Evolutionary conservation across 2,113 vertebrate genomes (phyloP).

Genomic region (Otis tarda): DNA sequence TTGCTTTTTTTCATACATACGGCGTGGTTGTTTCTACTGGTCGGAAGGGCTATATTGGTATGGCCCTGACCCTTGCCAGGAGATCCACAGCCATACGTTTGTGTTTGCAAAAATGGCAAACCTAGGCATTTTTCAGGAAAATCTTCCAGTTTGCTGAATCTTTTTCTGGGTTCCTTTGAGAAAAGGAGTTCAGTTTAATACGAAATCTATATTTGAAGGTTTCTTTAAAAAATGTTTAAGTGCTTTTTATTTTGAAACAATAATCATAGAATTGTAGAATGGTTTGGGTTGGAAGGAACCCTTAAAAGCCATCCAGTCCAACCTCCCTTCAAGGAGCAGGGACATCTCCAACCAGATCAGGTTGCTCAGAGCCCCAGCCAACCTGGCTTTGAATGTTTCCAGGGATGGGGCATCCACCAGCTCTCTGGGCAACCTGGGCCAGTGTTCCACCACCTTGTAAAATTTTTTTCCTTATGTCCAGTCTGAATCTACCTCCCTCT

Average conservation of each 20-base stretch:
- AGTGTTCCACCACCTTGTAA: too few relatives aligned
- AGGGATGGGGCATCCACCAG: too few relatives aligned
- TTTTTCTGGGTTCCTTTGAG: background rate
- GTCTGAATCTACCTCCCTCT: too few relatives aligned
- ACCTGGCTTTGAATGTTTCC: too few relatives aligned
- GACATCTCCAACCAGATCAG: too few relatives aligned
- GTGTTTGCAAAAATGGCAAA: background rate
- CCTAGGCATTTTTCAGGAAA: background rate
- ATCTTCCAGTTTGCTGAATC: background rate
- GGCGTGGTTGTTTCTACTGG: background rate
- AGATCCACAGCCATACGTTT: background rate
- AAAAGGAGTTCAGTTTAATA: background rate
- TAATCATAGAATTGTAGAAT: too few relatives aligned
- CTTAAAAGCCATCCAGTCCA: too few relatives aligned
- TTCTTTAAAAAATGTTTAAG: background rate
- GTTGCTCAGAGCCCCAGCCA: too few relatives aligned
- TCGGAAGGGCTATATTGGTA: background rate
- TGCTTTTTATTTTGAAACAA: background rate
- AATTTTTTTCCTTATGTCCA: too few relatives aligned
- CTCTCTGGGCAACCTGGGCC: too few relatives aligned
- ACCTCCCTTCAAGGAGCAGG: too few relatives aligned
- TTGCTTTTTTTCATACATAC: background rate
- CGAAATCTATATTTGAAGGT: background rate
- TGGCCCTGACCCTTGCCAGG: background rate
- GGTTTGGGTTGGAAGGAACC: too few relatives aligned